phyloP scores from a whole-genome alignment of 1,140 invertebrate species.

The Drosophila burlai region DNA sequence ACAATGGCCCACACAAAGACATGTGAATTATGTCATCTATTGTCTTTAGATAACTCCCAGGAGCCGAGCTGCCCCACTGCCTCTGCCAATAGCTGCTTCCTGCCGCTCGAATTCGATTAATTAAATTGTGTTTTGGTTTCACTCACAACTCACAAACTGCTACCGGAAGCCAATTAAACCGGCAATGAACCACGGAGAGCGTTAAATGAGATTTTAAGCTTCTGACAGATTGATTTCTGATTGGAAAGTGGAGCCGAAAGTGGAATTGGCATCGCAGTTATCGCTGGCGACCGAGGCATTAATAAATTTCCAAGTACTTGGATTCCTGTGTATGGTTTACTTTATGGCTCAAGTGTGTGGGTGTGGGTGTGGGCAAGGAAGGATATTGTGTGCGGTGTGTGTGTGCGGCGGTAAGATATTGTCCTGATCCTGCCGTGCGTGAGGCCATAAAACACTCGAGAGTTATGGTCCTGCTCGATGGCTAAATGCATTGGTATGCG shows the following conservation, averaged over 20 bases:
- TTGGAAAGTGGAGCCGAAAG: constrained; percentile 30
- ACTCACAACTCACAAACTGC: constrained; percentile 22
- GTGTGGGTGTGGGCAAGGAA: not conserved
- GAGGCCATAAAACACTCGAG: constrained; percentile 77
- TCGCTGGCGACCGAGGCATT: constrained; percentile 45
- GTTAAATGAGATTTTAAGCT: constrained; percentile 59
- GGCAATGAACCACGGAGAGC: constrained; percentile 50
- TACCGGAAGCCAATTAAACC: constrained; percentile 56
- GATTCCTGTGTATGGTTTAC: constrained; percentile 63
- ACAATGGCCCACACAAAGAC: constrained; percentile 45
- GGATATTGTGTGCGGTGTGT: constrained; percentile 34
- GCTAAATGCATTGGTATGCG: constrained; percentile 80
- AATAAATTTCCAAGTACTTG: constrained; percentile 77
- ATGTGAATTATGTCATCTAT: constrained; percentile 49
- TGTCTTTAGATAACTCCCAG: constrained; percentile 51
- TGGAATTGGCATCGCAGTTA: constrained; percentile 43
- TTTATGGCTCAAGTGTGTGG: constrained; percentile 66
- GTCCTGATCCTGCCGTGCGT: constrained; percentile 79
- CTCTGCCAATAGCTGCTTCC: constrained; percentile 8
- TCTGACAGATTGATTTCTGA: constrained; percentile 44
- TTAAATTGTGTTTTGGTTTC: constrained; percentile 62
- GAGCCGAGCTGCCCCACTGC: constrained; percentile 17
- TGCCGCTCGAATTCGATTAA: constrained; percentile 57
- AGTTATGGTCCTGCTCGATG: constrained; percentile 70
- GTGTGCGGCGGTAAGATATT: constrained; percentile 60